Conservation (phyloP, 2,113 vertebrate genomes). For the Hippocampus barbouri region DNA sequence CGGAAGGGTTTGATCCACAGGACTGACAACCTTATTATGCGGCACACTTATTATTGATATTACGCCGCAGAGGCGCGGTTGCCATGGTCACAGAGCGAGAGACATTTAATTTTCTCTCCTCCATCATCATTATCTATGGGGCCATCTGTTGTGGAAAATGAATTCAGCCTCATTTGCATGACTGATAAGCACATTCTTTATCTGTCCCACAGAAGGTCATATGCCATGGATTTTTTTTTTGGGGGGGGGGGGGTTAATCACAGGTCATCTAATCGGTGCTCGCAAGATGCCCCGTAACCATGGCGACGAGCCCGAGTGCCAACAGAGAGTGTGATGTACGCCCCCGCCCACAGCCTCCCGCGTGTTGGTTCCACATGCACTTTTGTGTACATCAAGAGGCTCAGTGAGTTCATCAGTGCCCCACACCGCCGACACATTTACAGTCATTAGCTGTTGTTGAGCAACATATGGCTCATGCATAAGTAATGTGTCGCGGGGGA, state of each 20-base stretch:
- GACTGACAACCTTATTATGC: slow-evolving; percentile 99
- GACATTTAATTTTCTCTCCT: slow-evolving; percentile 99
- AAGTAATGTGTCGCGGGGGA: slow-evolving; percentile 6
- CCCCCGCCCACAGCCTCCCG: neutral
- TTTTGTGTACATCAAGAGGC: slow-evolving; percentile 17
- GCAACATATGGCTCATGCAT: slow-evolving; percentile 24
- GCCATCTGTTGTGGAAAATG: slow-evolving; percentile 99
- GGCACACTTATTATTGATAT: slow-evolving; percentile 99
- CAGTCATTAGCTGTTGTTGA: slow-evolving; percentile 16
- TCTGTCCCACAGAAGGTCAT: slow-evolving; percentile 99
- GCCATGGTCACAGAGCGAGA: slow-evolving; percentile 99
- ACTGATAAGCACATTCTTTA: slow-evolving; percentile 99
- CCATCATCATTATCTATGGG: slow-evolving; percentile 99
- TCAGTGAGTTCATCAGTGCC: slow-evolving; percentile 7
- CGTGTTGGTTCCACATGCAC: slow-evolving; percentile 44
- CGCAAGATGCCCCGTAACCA: slow-evolving; percentile 52
- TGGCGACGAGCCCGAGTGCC: slow-evolving; percentile 56
- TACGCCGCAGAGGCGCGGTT: slow-evolving; percentile 92
- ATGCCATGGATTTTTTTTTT: slow-evolving; percentile 88
- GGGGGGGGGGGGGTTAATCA: slow-evolving; percentile 57
- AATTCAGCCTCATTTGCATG: slow-evolving; percentile 99
- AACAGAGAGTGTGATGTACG: slow-evolving; percentile 47
- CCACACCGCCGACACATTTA: neutral
- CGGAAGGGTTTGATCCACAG: slow-evolving; percentile 87
- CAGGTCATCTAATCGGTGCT: slow-evolving; percentile 47